Evolutionary conservation across 2,797 vertebrate species (phyloP), one percentile per base, ranked within the genome.

Genomic region (Pseudopleuronectes americanus): DNA sequence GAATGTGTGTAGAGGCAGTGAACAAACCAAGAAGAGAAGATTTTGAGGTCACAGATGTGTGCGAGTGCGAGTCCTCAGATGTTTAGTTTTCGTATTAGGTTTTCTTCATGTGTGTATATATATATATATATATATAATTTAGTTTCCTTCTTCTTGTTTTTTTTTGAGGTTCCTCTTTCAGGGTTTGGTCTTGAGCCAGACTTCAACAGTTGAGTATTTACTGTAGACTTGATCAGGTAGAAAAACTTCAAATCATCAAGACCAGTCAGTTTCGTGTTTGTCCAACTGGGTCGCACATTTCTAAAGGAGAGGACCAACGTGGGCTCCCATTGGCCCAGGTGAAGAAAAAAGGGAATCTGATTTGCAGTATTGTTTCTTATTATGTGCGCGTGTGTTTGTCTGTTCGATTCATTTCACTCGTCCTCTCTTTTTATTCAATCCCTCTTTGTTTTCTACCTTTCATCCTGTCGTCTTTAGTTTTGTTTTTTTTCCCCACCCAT

Each of bases 291-390:
- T 74, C 57, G 56, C 71, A 75, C 2, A 9, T 64, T 52, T 71
- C 24, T 31, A 68, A 68, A 62, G 12, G 14, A 77, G 80, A 74
- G 91, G 90, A 93, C 92, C 92, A 92, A 91, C 53, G 62, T 7
- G 48, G 66, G 83, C 74, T 45, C 74, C 54, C 26, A n/a, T 61
- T 57, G 73, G 53, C 67, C 83, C 63, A n/a, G 38, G 17, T 54
- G 55, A 79, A 86, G 63, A 77, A 84, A 71, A 84, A 92, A 90
- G 89, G 90, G 86, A 92, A 88, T 73, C 54, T 51, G 68, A 69
- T 67, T 77, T 76, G 64, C 84, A 83, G 85, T 89, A 86, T 89
- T 87, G 41, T 70, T 57, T 81, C 58, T 47, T 59, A 61, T 70
- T 45, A 14, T 77, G 45, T 61, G 55, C 80, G 14, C 7, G 52